These are phyloP conservation scores for Stomatorhinus walkeri DNA, from an alignment of 2,797 vertebrate genomes.

Conservation along the genomic window DNA sequence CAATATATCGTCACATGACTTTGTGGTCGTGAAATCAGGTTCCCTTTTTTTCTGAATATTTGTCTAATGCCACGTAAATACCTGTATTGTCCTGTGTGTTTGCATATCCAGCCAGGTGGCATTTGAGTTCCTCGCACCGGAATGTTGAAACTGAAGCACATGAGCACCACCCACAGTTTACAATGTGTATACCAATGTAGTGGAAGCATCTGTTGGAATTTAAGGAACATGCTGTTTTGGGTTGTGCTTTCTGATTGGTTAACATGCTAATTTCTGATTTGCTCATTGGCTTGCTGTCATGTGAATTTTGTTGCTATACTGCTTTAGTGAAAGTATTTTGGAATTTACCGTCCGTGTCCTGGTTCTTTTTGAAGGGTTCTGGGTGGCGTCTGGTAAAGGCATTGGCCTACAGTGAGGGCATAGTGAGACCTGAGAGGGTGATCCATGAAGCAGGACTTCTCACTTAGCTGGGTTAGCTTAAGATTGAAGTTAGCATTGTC, in stretches of 20 bases:
- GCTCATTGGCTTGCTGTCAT: not conserved
- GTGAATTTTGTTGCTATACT: not conserved
- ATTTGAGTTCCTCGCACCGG: not conserved
- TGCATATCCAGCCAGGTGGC: not conserved
- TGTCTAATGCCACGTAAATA: not conserved
- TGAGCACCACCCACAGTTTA: not conserved
- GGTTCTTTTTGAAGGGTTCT: slow-evolving; percentile 39
- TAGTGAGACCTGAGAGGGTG: slow-evolving; percentile 36
- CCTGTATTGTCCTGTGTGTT: not conserved
- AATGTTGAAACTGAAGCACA: not conserved
- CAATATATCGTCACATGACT: not conserved
- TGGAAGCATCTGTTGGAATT: not conserved
- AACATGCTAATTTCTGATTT: not conserved
- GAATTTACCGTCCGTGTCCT: slow-evolving; percentile 45
- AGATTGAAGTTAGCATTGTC: not conserved
- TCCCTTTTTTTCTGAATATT: not conserved
- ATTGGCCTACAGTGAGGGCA: slow-evolving; percentile 54
- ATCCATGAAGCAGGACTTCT: not conserved
- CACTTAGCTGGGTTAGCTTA: not conserved
- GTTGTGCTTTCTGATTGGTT: not conserved
- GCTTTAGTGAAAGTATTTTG: slow-evolving; percentile 38
- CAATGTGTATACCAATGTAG: not conserved
- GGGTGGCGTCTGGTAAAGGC: slow-evolving; percentile 53
- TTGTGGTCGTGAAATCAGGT: not conserved
- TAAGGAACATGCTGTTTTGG: not conserved